phyloP scores from a whole-genome alignment of 2,797 vertebrate genomes.

The Micropoecilia bifurca region DNA sequence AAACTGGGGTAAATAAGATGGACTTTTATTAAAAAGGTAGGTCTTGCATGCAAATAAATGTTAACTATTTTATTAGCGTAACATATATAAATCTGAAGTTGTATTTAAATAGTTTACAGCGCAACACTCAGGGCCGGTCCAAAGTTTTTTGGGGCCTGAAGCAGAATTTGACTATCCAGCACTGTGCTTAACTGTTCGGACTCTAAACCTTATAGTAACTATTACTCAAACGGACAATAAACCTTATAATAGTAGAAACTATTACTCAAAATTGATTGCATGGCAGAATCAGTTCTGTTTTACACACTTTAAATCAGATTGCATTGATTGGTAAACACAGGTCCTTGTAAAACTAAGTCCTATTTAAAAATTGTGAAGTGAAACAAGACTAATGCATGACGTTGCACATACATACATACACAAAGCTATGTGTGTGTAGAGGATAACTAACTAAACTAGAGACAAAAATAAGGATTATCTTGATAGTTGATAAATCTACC shows the following conservation, averaged over 20 bases:
- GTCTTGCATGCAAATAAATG: background rate
- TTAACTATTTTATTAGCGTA: background rate
- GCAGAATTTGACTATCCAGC: background rate
- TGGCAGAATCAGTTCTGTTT: background rate
- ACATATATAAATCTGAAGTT: background rate
- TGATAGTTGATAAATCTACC: background rate
- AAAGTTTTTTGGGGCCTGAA: background rate
- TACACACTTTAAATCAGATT: background rate
- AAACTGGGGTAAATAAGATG: background rate
- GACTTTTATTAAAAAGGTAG: background rate
- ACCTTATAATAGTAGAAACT: background rate
- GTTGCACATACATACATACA: background rate
- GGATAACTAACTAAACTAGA: background rate
- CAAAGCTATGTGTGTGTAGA: background rate
- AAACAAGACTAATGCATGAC: background rate
- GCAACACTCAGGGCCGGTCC: background rate
- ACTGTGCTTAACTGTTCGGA: background rate
- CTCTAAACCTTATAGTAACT: background rate
- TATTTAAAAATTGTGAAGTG: background rate
- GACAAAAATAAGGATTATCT: background rate
- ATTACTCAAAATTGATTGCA: background rate
- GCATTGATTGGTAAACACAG: background rate
- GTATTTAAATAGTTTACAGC: background rate
- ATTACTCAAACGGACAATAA: background rate
- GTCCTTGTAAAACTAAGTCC: background rate